These are phyloP conservation scores for Drosophila anomelani DNA, from an alignment of 2,888 invertebrate species.

Conservation along the genomic window DNA sequence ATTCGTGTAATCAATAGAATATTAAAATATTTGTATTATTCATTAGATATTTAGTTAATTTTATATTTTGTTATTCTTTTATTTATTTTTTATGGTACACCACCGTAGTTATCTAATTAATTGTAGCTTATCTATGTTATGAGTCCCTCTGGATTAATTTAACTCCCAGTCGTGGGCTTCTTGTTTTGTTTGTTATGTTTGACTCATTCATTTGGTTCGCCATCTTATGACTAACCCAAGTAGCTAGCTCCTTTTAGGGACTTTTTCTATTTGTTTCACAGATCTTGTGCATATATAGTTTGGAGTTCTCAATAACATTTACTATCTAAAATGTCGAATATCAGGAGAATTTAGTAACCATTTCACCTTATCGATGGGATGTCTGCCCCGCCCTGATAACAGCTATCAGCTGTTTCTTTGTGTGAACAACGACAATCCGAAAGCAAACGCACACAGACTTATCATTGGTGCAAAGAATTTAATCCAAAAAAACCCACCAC, in stretches of 20 bases:
- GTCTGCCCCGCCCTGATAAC: constrained; percentile 29
- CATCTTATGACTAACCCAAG: background rate
- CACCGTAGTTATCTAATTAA: background rate
- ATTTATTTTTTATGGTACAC: background rate
- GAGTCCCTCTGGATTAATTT: background rate
- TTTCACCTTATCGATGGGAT: constrained; percentile 26
- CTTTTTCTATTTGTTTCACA: background rate
- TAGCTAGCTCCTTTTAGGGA: background rate
- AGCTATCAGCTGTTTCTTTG: constrained; percentile 35
- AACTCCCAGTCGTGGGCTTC: background rate
- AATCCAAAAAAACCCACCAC: constrained; percentile 46
- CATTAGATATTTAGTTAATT: background rate
- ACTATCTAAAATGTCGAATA: background rate
- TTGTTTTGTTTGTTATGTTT: background rate
- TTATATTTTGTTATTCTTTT: background rate
- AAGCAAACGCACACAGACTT: constrained; percentile 16
- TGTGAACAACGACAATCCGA: constrained; percentile 15
- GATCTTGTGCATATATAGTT: background rate
- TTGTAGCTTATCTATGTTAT: background rate
- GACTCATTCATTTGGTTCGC: background rate
- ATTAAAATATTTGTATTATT: too few species aligned
- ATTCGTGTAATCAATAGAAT: too few species aligned
- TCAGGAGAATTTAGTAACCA: background rate
- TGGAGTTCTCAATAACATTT: background rate
- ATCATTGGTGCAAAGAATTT: constrained; percentile 62